Evolutionary conservation across 2,797 vertebrate genomes (phyloP).

Genomic region (Apodemus agrarius): DNA sequence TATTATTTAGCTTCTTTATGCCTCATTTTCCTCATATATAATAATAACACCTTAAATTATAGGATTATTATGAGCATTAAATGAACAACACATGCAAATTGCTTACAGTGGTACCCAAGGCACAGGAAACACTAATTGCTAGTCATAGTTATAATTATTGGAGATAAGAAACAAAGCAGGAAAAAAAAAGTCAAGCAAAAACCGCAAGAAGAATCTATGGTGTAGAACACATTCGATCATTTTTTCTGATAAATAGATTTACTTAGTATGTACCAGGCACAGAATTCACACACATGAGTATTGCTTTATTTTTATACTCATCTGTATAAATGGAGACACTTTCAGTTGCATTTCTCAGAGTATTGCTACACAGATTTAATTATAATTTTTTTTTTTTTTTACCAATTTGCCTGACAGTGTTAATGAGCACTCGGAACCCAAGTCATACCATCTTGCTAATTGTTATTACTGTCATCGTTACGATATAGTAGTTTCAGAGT

Average conservation of each 20-base stretch:
- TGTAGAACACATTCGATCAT: not conserved
- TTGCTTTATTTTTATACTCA: not conserved
- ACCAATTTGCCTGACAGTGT: constrained; percentile 12
- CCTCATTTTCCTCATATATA: constrained; percentile 55
- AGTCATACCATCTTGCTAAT: constrained; percentile 54
- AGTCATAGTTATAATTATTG: constrained; percentile 40
- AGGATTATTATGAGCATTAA: constrained; percentile 55
- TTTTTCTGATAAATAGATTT: constrained; percentile 53
- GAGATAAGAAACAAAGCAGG: constrained; percentile 24
- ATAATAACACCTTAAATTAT: constrained; percentile 26
- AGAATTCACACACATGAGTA: not conserved
- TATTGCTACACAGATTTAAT: constrained; percentile 50
- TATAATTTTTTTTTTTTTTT: constrained; percentile 40
- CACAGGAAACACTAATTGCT: constrained; percentile 31
- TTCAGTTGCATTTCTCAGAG: not conserved
- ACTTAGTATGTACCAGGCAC: not conserved
- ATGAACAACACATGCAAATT: constrained; percentile 26
- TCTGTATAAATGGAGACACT: not conserved
- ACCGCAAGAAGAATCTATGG: constrained; percentile 10
- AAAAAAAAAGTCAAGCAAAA: constrained; percentile 11
- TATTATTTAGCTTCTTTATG: constrained; percentile 27
- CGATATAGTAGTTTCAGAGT: constrained; percentile 30
- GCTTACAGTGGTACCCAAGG: constrained; percentile 2
- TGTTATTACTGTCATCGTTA: constrained; percentile 49
- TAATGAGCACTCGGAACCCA: constrained; percentile 40